Conservation (phyloP, 2,797 vertebrate species). For the Notoglanidium macrostoma region DNA sequence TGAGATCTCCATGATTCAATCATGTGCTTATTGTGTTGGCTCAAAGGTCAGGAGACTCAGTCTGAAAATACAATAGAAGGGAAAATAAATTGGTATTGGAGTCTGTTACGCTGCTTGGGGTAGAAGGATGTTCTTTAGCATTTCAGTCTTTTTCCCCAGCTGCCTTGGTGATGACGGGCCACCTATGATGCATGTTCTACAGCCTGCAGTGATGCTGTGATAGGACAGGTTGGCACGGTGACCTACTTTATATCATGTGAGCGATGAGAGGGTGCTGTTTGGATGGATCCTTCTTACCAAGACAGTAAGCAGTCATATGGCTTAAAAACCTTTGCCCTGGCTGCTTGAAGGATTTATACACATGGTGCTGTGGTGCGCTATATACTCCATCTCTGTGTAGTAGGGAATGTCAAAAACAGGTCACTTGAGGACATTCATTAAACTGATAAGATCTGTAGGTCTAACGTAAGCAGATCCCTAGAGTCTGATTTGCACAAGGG, state of each 20-base stretch:
- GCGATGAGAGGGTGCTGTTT: constrained; percentile 66
- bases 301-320: constrained; percentile 64
- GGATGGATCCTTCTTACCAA: constrained; percentile 73
- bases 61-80: constrained; percentile 42
- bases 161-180: constrained; percentile 19
- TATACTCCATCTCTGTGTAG: constrained; percentile 25
- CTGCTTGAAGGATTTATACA: constrained; percentile 74
- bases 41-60: constrained; percentile 32
- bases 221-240: constrained; percentile 52
- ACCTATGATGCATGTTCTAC: constrained; percentile 46
- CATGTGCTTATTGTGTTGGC: constrained; percentile 33
- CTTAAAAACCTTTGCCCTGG: constrained; percentile 70
- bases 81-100: constrained; percentile 37
- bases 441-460: background rate
- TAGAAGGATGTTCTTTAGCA: constrained; percentile 2
- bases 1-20: constrained; percentile 45
- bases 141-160: constrained; percentile 32
- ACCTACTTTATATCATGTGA: constrained; percentile 51
- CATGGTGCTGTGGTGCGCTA: constrained; percentile 63
- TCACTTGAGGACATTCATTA: constrained; percentile 31
- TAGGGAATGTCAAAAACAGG: constrained; percentile 24
- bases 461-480: background rate
- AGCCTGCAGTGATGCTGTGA: constrained; percentile 37
- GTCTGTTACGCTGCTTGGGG: constrained; percentile 32
- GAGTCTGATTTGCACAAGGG: constrained; percentile 33